phyloP scores from a whole-genome alignment of 1,140 invertebrate species.

The Drosophila trapezifrons region DNA sequence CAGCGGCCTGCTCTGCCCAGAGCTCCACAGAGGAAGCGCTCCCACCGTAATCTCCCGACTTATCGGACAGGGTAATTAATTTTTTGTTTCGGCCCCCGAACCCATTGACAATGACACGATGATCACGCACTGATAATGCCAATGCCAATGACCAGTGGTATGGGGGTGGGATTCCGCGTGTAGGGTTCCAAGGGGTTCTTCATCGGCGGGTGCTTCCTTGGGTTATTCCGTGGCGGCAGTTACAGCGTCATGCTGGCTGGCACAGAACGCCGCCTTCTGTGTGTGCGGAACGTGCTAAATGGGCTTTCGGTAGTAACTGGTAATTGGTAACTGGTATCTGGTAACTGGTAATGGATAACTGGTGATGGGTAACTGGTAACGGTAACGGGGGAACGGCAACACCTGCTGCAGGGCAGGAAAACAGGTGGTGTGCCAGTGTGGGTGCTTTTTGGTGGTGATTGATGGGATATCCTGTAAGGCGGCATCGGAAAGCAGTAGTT shows the following conservation, averaged over 20 bases:
- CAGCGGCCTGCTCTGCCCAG: too few relatives aligned
- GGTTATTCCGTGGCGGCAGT: background rate
- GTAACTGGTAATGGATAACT: conserved; percentile 6
- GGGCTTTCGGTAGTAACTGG: conserved; percentile 9
- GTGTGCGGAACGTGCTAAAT: conserved; percentile 50
- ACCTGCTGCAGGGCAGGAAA: conserved; percentile 11
- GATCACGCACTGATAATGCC: conserved; percentile 72
- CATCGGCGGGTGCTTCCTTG: background rate
- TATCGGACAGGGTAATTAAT: conserved; percentile 68
- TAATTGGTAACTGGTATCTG: conserved; percentile 5
- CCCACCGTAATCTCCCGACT: conserved; percentile 44
- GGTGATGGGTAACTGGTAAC: background rate
- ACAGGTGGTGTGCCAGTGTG: background rate
- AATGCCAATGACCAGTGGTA: conserved; percentile 22
- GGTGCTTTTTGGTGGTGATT: background rate
- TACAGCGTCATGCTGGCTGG: conserved; percentile 50
- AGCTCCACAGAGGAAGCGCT: conserved; percentile 11
- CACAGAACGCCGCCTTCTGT: background rate
- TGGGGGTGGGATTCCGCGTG: background rate
- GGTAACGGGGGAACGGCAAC: conserved; percentile 12
- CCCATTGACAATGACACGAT: conserved; percentile 63
- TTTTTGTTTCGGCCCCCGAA: conserved; percentile 54
- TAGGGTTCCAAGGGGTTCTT: background rate
- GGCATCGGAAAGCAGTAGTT: background rate
- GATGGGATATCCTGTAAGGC: conserved; percentile 4